Base-by-base conservation (phyloP, 2,797 vertebrate genomes). In the Eulemur rubriventer region DNA sequence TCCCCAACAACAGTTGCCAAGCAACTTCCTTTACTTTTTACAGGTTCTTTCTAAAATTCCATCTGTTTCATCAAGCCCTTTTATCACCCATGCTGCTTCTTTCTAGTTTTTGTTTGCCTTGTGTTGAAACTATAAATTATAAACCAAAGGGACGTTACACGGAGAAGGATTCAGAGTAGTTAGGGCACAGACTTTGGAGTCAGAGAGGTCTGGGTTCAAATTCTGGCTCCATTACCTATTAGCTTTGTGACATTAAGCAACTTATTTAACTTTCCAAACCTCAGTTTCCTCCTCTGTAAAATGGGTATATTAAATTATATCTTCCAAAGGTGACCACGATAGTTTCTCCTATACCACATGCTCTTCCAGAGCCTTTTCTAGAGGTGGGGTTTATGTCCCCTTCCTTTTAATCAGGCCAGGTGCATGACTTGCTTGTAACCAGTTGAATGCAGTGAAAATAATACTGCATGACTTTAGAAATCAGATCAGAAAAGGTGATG, bases 11-110 rank as follows among this genome's bases (percentile, higher is more conserved):
- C 81, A 94, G 94, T 94, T 92, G 55, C 87, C 89, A 92, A 96
- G 90, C 89, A 97, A 97, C 81, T 93, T 92, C 59, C 35, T 95
- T 93, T 96, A 48, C 55, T 70, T 92, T 96, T 46, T 96, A 79
- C n/a, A 55, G 41, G 7, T 83, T 92, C 28, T 67, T 92, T 38
- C 43, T 88, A 67, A 95, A 96, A 91, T 78, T 92, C 59, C 69
- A 85, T 86, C 84, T 94, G 65, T 92, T 92, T 95, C 63, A 87
- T 93, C 55, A 91, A 89, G 50, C n/a, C n/a, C 67, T 85, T 95
- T 95, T 59, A 80, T 96, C 35, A 96, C 20, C 41, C 43, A 24
- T 13, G 52, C 79, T 83, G 33, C 55, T 90, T 22, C 33, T 35
- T 55, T 87, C 16, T 8, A 63, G 38, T 20, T 95, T 95, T 76